Evolutionary conservation across 2,888 invertebrate species (phyloP), one percentile per base, ranked within the genome.

Genomic region (Drosophila testacea): DNA sequence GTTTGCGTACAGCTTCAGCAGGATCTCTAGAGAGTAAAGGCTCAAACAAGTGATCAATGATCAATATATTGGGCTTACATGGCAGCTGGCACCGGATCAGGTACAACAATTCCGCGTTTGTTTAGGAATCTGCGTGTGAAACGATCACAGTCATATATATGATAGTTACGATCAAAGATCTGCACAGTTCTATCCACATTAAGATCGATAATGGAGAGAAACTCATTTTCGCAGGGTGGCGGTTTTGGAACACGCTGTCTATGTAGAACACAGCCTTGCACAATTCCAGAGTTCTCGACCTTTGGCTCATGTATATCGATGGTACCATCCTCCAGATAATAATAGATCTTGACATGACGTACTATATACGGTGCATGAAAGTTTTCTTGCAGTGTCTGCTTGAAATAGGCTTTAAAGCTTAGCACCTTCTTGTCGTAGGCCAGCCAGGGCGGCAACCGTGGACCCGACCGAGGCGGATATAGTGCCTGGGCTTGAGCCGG

Each of bases 251-350:
- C 95, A 82, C 96, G 94, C 91, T 97, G 97, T 0, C 98, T 94
- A 74, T 95, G 94, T 34, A 98, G 95, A 73, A 98, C 91, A 38
- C 96, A 92, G 10, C 98, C 98, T 94, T 98, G 98, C 39, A 95
- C 94, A 78, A 97, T 94, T 6, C 98, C 98, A 85, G 97, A 96
- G 89, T 98, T 98, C 41, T 95, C 94, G 3, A 96, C 94, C 84
- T 94, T 94, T 0, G 97, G 97, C 90, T 98, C 98, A 4, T 51
- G 94, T 92, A 98, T 96, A 93, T 97, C 97, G 69, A 98, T 95
- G 0, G 98, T 97, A 10, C 97, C 98, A 92, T 98, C 98, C 93
- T 98, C 98, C 27, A 98, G 93, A 89, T 95, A 98, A 90, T 96
- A 98, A 79, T 95, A 96, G 59, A 98, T 96, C 80, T 96, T 96